Evolutionary conservation across 2,113 vertebrate genomes (phyloP).

Genomic region (Zosterops hypoxanthus): DNA sequence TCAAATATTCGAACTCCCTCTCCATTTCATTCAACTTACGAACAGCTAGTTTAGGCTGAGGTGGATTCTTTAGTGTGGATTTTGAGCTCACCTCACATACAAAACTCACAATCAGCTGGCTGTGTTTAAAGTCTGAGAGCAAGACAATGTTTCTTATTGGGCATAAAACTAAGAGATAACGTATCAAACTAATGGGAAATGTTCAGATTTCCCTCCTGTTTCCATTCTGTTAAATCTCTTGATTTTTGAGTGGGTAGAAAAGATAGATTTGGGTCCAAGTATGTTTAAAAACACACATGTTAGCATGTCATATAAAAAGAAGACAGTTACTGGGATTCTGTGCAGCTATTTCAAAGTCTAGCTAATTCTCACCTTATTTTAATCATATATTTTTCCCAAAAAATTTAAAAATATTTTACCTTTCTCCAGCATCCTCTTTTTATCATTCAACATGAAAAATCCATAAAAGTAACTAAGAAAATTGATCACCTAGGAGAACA

Average conservation of each 20-base stretch:
- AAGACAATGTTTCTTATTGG: background rate
- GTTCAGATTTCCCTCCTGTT: background rate
- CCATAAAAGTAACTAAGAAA: background rate
- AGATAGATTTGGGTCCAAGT: background rate
- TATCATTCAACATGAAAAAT: background rate
- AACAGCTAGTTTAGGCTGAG: background rate
- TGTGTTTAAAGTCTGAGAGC: background rate
- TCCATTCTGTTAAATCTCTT: background rate
- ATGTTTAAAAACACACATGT: background rate
- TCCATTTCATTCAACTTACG: background rate
- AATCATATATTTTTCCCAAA: accelerated
- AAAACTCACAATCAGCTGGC: background rate
- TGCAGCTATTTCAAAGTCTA: background rate
- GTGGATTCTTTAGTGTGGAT: background rate
- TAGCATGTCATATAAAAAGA: background rate
- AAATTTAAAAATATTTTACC: background rate
- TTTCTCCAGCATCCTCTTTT: background rate
- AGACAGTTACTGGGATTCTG: background rate
- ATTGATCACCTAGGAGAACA: background rate
- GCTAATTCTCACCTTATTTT: background rate
- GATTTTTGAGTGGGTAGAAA: background rate
- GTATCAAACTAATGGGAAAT: background rate
- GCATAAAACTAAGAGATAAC: background rate
- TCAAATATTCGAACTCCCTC: background rate
- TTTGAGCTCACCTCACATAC: background rate